Conservation (phyloP, 2,888 invertebrate genomes). For the Aethes cnicana region DNA sequence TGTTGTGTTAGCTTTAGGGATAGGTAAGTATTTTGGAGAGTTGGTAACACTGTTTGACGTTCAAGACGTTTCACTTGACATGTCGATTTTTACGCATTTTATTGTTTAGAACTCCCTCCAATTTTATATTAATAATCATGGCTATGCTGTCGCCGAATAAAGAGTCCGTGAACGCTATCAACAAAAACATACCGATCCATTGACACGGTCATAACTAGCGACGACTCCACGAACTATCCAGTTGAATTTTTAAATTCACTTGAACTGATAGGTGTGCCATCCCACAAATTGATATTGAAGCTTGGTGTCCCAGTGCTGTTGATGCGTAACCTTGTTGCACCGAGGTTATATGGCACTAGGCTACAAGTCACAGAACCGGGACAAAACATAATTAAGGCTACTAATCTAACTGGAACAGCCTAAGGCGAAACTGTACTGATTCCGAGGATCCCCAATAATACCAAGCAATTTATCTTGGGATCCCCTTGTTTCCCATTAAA, state of each 20-base stretch:
- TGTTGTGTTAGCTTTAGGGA: too few species aligned
- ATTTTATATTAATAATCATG: too few species aligned
- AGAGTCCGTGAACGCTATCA: neutral
- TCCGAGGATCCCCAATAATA: too few species aligned
- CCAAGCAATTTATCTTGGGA: too few species aligned
- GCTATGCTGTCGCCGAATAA: neutral
- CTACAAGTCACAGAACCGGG: conserved; percentile 4
- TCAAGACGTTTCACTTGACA: too few species aligned
- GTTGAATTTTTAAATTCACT: conserved; percentile 38
- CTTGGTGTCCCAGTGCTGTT: conserved; percentile 41
- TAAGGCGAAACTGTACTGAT: too few species aligned
- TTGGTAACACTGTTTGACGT: too few species aligned
- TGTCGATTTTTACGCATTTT: too few species aligned
- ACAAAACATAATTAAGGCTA: conserved; percentile 12
- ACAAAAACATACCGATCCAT: neutral
- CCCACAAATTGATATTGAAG: conserved; percentile 39
- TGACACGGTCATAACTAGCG: conserved; percentile 1
- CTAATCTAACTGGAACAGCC: too few species aligned
- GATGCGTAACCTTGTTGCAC: conserved; percentile 40
- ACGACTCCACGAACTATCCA: conserved; percentile 10
- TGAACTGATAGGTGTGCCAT: conserved; percentile 37
- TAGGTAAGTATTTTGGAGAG: too few species aligned
- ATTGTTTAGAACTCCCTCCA: too few species aligned
- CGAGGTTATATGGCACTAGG: conserved; percentile 33
- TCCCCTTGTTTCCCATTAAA: too few species aligned